Evolutionary conservation across 2,113 vertebrate genomes (phyloP).

Genomic region (Puma concolor): DNA sequence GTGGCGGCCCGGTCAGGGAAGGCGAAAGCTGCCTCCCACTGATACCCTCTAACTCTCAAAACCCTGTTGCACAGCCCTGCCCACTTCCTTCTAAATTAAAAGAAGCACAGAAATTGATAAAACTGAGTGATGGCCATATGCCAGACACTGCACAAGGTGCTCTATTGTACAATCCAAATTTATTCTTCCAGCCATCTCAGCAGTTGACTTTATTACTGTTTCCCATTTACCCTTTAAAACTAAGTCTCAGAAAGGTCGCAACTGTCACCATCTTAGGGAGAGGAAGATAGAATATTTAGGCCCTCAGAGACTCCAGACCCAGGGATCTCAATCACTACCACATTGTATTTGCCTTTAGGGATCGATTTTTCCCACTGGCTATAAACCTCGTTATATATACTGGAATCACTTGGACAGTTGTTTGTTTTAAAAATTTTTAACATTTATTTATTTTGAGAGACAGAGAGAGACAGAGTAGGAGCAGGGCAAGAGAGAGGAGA

Average conservation of each 20-base stretch:
- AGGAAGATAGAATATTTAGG: background rate
- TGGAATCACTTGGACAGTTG: background rate
- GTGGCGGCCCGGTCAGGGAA: background rate
- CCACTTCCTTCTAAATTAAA: background rate
- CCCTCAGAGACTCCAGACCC: background rate
- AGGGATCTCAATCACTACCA: no score
- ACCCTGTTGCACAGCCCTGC: no score
- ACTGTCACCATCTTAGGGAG: background rate
- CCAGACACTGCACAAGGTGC: background rate
- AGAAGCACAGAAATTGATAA: background rate
- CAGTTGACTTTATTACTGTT: background rate
- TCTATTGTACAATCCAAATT: background rate
- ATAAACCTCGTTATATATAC: background rate
- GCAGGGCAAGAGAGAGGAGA: no score
- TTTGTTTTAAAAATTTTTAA: no score
- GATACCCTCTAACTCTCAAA: background rate
- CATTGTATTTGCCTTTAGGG: background rate
- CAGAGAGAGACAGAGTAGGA: no score
- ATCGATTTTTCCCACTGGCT: background rate
- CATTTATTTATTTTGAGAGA: no score
- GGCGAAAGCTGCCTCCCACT: background rate
- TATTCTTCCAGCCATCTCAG: background rate
- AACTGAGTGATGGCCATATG: background rate
- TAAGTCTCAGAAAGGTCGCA: background rate
- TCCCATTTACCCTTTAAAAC: background rate